Evolutionary conservation across 2,888 invertebrate species (phyloP), one percentile per base, ranked within the genome.

Genomic region (Conistra vaccinii): DNA sequence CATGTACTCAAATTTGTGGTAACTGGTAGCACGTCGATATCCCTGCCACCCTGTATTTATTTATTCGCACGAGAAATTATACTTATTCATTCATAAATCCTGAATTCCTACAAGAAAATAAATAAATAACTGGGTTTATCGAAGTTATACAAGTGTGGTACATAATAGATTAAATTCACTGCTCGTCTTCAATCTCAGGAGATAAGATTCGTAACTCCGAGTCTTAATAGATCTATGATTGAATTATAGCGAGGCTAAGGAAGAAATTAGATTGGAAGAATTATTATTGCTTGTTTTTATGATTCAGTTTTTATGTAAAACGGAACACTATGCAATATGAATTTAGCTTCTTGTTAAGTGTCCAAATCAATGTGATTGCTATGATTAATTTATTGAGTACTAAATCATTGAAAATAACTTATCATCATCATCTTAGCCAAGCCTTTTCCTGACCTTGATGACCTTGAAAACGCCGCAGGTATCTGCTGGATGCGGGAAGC

Each of bases 221-320:
- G 45, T 55, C 53, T 39, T 62, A 70, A 80, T 62, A 69, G 39
- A 78, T 57, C 29, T 62, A 53, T 67, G 69, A 80, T 75, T 74
- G 58, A 82, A 71, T 69, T 66, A 81, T 61, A n/a, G 3, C 29
- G 23, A 57, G 20, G 68, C 12, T 39, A 51, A 14, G 9, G 20
- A 26, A 60, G 29, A 75, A 70, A 58, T 39, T 42, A 68, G 63
- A 39, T 58, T 68, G 35, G 32, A 62, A 70, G 0, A 48, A 29
- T 23, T 39, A 12, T 53, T 65, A 7, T 32, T 57, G 23, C n/a
- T 53, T 57, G 5, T 14, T 5, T 72, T 57, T 57, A 51, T 9
- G 23, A 63, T 45, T 62, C 23, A 14, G 1, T 65, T 32, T 29
- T 20, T 29, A 55, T 26, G 1, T 17, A 4, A 7, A 48, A 48